Conservation (phyloP, 2,888 invertebrate species). For the Drosophila affinis region DNA sequence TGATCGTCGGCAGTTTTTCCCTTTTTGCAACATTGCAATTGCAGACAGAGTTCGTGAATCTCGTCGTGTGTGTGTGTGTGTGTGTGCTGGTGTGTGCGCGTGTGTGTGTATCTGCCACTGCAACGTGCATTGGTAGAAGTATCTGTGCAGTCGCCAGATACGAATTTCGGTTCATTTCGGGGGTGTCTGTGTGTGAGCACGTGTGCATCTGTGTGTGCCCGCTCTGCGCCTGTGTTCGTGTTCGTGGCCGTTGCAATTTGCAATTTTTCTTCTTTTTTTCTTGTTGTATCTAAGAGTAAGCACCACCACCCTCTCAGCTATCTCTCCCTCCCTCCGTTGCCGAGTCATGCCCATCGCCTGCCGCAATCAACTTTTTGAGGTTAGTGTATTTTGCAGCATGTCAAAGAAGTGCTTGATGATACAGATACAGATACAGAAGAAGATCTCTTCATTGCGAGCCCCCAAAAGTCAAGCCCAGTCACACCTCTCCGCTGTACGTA, state of each 20-base stretch:
- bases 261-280: slow-evolving; percentile 42
- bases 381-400: slow-evolving; percentile 56
- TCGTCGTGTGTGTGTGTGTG: slow-evolving; percentile 43
- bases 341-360: slow-evolving; percentile 46
- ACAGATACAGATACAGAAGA: not conserved
- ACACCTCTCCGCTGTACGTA: too few relatives aligned
- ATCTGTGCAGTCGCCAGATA: slow-evolving; percentile 47
- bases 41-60: slow-evolving; percentile 27
- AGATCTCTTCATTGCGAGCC: not conserved
- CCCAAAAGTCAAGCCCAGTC: too few relatives aligned
- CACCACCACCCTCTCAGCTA: slow-evolving; percentile 5
- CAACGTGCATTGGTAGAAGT: slow-evolving; percentile 34
- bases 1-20: slow-evolving; percentile 58
- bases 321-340: not conserved
- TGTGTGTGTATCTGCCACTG: slow-evolving; percentile 53
- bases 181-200: slow-evolving; percentile 52
- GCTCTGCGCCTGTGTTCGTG: slow-evolving; percentile 41
- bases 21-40: slow-evolving; percentile 37
- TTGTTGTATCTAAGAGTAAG: slow-evolving; percentile 18
- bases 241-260: slow-evolving; percentile 56
- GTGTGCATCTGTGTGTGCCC: slow-evolving; percentile 45
- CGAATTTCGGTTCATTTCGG: slow-evolving; percentile 48
- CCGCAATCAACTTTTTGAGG: slow-evolving; percentile 74
- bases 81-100: slow-evolving; percentile 43
- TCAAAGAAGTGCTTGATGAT: not conserved